These are phyloP conservation scores for Strix aluco DNA, from an alignment of 2,113 vertebrate species.

Conservation along the genomic window DNA sequence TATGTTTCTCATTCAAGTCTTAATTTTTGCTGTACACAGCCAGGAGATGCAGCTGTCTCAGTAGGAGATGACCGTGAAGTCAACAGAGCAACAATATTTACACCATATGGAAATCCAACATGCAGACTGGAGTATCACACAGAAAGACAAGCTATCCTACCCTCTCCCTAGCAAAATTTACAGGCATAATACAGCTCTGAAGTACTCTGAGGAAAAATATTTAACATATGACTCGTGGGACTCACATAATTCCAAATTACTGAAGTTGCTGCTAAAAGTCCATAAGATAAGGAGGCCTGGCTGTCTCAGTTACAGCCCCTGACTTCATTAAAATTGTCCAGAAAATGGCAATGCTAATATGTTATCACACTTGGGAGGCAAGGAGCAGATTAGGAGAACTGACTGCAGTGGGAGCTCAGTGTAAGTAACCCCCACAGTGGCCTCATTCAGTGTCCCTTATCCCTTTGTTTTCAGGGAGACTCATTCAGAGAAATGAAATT, in stretches of 20 bases:
- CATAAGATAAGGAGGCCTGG: not conserved
- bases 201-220: not conserved
- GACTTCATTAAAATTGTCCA: not conserved
- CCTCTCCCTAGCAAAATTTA: not conserved
- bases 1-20: not conserved
- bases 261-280: not conserved
- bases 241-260: not conserved
- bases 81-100: not conserved
- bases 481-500: not conserved
- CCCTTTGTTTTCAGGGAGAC: not conserved
- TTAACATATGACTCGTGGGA: not conserved
- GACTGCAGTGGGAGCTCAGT: not conserved
- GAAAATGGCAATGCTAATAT: not conserved
- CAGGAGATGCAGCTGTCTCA: conserved; percentile 33
- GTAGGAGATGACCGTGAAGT: conserved; percentile 19
- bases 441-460: not conserved
- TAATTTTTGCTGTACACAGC: not conserved
- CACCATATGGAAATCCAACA: not conserved
- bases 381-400: not conserved
- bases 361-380: not conserved
- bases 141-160: not conserved
- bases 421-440: not conserved
- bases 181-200: not conserved
- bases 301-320: not conserved
- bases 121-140: not conserved